phyloP scores from a whole-genome alignment of 2,113 vertebrate species.

The Psephotus haematonotus region DNA sequence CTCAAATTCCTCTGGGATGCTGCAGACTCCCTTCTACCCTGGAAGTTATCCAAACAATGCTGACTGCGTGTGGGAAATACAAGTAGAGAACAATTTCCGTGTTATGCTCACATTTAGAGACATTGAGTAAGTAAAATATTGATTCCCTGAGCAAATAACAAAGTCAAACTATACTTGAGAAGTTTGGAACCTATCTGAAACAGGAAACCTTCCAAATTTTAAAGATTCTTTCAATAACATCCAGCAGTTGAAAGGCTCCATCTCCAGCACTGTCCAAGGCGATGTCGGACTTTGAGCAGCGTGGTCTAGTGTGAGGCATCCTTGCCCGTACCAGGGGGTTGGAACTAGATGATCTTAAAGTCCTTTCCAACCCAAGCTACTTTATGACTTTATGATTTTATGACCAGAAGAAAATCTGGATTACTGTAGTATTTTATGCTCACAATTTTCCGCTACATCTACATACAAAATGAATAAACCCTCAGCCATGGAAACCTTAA shows the following conservation, averaged over 20 bases:
- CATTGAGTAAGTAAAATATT: constrained; percentile 64
- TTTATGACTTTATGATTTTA: background rate
- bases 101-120: constrained; percentile 63
- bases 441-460: background rate
- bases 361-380: background rate
- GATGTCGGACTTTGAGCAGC: rapidly evolving
- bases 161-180: background rate
- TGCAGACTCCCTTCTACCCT: constrained; percentile 73
- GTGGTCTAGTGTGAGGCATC: background rate
- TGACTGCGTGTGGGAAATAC: constrained; percentile 74
- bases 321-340: background rate
- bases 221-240: background rate
- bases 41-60: constrained; percentile 55
- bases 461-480: background rate
- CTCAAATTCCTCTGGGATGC: constrained; percentile 42
- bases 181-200: background rate
- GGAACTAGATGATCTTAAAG: background rate
- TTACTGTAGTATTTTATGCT: background rate
- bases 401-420: background rate
- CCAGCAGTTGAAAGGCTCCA: background rate
- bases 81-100: constrained; percentile 60
- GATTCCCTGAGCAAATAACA: background rate
- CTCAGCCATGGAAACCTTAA: background rate
- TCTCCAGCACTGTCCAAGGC: background rate
- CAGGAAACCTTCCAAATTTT: background rate